Evolutionary conservation across 2,888 invertebrate genomes (phyloP), one percentile per base, ranked within the genome.

Genomic region (Tetanocera ferruginea): DNA sequence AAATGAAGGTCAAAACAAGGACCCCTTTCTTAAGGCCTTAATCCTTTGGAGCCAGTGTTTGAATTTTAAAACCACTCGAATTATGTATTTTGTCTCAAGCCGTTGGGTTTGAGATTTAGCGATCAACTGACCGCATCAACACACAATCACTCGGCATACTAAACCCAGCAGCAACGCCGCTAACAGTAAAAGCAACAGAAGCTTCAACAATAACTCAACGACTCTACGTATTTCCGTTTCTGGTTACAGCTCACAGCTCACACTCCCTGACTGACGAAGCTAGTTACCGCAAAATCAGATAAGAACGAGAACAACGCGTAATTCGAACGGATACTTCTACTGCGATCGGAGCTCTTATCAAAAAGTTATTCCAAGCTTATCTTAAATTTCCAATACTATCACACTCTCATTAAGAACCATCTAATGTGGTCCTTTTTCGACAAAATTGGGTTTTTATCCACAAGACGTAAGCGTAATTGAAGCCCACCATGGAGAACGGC

Each of bases 121-220:
- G 84, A 84, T 82, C 87, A 88, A 89, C 89, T 89, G 87, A 89
- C 85, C 87, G 83, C 83, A 84, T 77, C 82, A 80, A 79, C 80
- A 71, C 76, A 79, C 80, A 83, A 83, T 84, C 82, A 80, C 82
- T 83, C 60, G 66, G 49, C 67, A 78, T 77, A 81, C 82, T 82
- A 82, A 83, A 82, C 84, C 80, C 82, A 80, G 78, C 81, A 82
- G 80, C 77, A 76, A 37, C 49, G 57, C 69, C 76, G 69, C 17
- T 81, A 80, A 72, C 76, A 78, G 74, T 43, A 74, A 76, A 69
- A 80, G 34, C 71, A 72, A 72, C 60, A 71, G 28, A 19, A 52
- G 52, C 57, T n/a, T n/a, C n/a, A 60, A 43, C 64, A 69, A 14
- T 25, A 25, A 60, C 71, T 37, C 31, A 31, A 23, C 17, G 25